Percentiles rank a stretch among this genome's conserved stretches.
Conservation (phyloP, 2,797 vertebrate species). For the Coreius guichenoti region DNA sequence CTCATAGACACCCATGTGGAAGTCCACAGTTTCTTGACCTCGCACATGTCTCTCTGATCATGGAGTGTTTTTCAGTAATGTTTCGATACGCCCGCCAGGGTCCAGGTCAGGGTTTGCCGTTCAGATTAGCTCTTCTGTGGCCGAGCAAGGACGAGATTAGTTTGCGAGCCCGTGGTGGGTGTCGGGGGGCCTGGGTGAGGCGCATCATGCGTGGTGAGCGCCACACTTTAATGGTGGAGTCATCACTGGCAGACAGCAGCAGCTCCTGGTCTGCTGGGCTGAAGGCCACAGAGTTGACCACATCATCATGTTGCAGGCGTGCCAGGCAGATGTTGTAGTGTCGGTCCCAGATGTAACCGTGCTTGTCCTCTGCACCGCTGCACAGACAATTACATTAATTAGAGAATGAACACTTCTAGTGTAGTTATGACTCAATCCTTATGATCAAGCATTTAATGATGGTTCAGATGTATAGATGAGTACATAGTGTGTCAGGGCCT, state of each 20-base stretch:
- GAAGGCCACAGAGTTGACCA: conserved; percentile 98
- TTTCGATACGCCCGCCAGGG: conserved; percentile 7
- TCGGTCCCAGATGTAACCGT: conserved; percentile 98
- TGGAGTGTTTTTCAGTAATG: conserved; percentile 17
- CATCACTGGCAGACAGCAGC: conserved; percentile 91
- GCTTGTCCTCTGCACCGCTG: conserved; percentile 95
- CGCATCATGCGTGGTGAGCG: conserved; percentile 87
- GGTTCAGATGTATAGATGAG: neutral
- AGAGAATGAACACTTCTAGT: neutral
- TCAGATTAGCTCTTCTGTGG: conserved; percentile 73
- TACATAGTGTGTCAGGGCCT: neutral
- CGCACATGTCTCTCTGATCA: neutral
- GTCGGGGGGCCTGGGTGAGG: conserved; percentile 66
- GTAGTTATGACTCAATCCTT: neutral
- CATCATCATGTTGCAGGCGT: conserved; percentile 90
- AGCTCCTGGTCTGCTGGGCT: conserved; percentile 95
- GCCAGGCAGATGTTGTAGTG: conserved; percentile 97
- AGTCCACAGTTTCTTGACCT: conserved; percentile 19
- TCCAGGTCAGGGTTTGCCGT: conserved; percentile 72
- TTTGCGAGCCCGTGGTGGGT: conserved; percentile 67
- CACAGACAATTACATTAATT: neutral
- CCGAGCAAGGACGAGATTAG: conserved; percentile 83
- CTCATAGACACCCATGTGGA: neutral
- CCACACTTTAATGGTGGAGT: conserved; percentile 96
- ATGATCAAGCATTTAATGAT: neutral